Evolutionary conservation across 2,797 vertebrate species (phyloP).

Genomic region (Chiloscyllium punctatum): DNA sequence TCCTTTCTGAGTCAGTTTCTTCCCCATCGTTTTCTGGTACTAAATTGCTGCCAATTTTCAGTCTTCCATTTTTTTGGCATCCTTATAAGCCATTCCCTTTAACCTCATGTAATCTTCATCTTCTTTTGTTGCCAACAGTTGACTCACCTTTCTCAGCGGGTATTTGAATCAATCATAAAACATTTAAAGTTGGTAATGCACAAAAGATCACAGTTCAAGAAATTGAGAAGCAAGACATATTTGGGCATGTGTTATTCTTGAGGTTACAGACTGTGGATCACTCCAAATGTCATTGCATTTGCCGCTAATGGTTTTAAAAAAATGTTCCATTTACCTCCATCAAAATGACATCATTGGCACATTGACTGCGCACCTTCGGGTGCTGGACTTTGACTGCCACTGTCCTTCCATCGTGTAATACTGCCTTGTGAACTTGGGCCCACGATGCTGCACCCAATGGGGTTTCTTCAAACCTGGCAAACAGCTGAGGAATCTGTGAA

Average conservation of each 20-base stretch:
- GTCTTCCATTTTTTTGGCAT: no score
- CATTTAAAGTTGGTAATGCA: not conserved
- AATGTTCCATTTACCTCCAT: constrained; percentile 76
- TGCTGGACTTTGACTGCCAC: constrained; percentile 97
- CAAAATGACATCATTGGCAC: constrained; percentile 81
- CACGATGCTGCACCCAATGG: constrained; percentile 86
- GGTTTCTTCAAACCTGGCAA: constrained; percentile 77
- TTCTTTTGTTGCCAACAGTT: no score
- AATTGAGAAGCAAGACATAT: not conserved
- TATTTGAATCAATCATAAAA: not conserved
- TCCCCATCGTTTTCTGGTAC: no score
- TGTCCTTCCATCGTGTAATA: constrained; percentile 77
- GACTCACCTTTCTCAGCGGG: not conserved
- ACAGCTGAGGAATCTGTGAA: constrained; percentile 76
- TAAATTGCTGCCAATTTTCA: no score
- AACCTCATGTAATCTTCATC: no score
- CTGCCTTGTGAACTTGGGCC: constrained; percentile 92
- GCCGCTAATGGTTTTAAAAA: not conserved
- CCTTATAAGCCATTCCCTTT: no score
- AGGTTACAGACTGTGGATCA: not conserved
- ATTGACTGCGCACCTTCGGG: constrained; percentile 86
- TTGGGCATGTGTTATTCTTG: not conserved
- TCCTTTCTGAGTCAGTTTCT: no score
- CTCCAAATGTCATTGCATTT: not conserved
- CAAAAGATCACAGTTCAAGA: not conserved